Conservation (phyloP, 2,888 invertebrate genomes). For the Leucophenga montana region DNA sequence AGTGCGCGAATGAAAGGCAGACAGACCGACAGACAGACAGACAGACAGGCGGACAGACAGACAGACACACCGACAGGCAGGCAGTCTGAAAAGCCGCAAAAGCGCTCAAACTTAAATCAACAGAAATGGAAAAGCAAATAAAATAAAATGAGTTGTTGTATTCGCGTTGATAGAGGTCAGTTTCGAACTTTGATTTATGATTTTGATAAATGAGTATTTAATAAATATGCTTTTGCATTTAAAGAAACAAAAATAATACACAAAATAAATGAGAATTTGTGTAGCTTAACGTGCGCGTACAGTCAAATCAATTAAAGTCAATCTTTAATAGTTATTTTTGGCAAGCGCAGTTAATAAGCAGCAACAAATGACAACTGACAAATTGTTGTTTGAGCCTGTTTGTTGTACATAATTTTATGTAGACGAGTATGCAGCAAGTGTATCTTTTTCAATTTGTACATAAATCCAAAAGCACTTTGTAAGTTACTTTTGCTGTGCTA, state of each 20-base stretch:
- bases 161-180: constrained; percentile 15
- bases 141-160: not conserved
- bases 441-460: constrained; percentile 14
- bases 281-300: not conserved
- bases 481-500: not conserved
- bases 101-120: constrained; percentile 43
- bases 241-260: not conserved
- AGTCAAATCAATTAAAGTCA: constrained; percentile 9
- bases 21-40: constrained; percentile 41
- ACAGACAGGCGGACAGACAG: not conserved
- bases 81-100: not conserved
- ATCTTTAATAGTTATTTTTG: not conserved
- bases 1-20: not conserved
- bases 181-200: constrained; percentile 55
- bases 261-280: not conserved
- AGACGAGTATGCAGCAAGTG: constrained; percentile 40
- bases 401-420: constrained; percentile 26
- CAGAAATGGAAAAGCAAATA: constrained; percentile 24
- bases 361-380: constrained; percentile 6
- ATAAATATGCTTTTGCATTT: constrained; percentile 53
- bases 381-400: constrained; percentile 29
- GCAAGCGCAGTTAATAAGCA: too few species aligned
- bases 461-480: constrained; percentile 51
- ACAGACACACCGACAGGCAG: constrained; percentile 35
- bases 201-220: constrained; percentile 66